A percentile compares a stretch with the other conserved stretches of the same genome.
These are phyloP conservation scores for Sesia bembeciformis DNA, from an alignment of 2,888 invertebrate species.

Conservation along the genomic window DNA sequence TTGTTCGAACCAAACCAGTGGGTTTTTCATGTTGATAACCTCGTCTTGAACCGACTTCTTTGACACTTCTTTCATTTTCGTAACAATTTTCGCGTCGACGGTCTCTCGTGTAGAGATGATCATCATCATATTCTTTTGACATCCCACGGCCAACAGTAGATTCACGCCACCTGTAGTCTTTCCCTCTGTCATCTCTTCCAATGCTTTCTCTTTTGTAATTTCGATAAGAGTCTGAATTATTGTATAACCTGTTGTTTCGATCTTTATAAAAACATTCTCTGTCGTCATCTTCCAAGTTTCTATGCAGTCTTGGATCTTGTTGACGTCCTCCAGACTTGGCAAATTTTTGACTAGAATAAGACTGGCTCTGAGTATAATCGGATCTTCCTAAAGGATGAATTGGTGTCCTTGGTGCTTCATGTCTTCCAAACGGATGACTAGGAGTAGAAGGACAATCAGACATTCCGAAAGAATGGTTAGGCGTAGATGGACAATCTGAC, in stretches of 20 bases:
- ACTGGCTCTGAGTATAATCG: constrained; percentile 10
- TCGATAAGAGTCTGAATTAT: constrained; percentile 17
- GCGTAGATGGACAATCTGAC: constrained; percentile 28
- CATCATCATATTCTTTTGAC: constrained; percentile 18
- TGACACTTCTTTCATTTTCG: constrained; percentile 15
- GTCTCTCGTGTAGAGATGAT: constrained; percentile 15
- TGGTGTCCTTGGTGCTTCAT: constrained; percentile 26
- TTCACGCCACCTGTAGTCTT: constrained; percentile 13
- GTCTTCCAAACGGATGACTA: constrained; percentile 33
- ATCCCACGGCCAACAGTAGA: constrained; percentile 14
- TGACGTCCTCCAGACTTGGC: constrained; percentile 17
- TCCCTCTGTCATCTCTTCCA: constrained; percentile 17
- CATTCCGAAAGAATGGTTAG: constrained; percentile 31
- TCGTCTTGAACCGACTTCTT: constrained; percentile 13
- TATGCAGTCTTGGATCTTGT: constrained; percentile 42
- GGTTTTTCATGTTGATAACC: constrained; percentile 22
- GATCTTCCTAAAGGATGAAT: constrained; percentile 13
- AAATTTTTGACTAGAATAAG: constrained; percentile 1
- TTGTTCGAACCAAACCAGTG: constrained; percentile 21
- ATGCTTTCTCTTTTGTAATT: constrained; percentile 27
- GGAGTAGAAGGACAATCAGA: constrained; percentile 37
- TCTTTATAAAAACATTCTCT: constrained; percentile 30
- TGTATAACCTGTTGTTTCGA: constrained; percentile 18
- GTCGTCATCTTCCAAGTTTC: constrained; percentile 33
- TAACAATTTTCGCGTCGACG: constrained; percentile 6